Evolutionary conservation across 2,797 vertebrate species (phyloP).

Genomic region (Threskiornis aethiopicus): DNA sequence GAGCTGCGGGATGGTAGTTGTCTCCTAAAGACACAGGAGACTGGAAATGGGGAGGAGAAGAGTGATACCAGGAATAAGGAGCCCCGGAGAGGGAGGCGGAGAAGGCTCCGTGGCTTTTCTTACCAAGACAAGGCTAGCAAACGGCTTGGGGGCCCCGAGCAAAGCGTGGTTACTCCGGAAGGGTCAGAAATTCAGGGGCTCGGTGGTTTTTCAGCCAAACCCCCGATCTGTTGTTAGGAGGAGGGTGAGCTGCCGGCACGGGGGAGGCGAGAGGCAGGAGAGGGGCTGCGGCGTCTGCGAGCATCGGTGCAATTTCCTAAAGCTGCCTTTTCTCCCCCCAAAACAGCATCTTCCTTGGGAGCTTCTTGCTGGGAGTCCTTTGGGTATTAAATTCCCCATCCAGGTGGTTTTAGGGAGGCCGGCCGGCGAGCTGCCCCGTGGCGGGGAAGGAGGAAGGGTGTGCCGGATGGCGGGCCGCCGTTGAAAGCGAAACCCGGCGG

Average conservation of each 20-base stretch:
- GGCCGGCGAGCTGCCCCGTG: fast-evolving
- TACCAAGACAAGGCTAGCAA: neutral
- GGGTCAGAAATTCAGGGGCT: neutral
- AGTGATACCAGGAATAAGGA: neutral
- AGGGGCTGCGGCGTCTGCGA: fast-evolving
- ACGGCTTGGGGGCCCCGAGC: no score
- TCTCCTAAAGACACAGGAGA: neutral
- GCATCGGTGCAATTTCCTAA: neutral
- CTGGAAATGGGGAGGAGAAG: neutral
- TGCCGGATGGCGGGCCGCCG: neutral
- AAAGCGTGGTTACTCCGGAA: fast-evolving
- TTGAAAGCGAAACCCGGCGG: neutral
- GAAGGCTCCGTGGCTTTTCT: neutral
- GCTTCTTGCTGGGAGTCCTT: neutral
- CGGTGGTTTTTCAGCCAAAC: fast-evolving
- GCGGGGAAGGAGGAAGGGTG: neutral
- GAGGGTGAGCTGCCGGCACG: neutral
- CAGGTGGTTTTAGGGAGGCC: fast-evolving
- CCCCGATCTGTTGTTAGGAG: neutral
- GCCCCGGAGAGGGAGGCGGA: neutral
- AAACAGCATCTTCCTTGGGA: no score
- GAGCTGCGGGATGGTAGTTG: neutral
- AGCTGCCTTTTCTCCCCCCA: neutral
- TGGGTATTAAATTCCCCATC: fast-evolving
- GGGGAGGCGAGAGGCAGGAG: neutral